phyloP scores from a whole-genome alignment of 2,113 vertebrate species.

The Ivindomyrus marchei region DNA sequence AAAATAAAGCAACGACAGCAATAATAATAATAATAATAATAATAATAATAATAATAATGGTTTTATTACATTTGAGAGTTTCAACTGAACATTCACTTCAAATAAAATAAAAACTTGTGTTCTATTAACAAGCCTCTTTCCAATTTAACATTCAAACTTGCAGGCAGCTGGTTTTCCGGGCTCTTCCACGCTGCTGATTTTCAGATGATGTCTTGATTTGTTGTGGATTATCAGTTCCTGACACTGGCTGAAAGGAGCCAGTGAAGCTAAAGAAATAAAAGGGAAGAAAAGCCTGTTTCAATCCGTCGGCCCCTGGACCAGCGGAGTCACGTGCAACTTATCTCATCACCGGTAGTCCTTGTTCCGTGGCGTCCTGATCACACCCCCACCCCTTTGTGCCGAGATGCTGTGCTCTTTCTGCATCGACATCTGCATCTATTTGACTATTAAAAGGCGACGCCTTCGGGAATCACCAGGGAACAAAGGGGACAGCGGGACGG shows the following conservation, averaged over 20 bases:
- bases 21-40: not conserved
- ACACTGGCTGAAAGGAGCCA: not conserved
- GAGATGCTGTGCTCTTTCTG: slow-evolving; percentile 21
- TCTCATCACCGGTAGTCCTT: not conserved
- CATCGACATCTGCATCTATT: slow-evolving; percentile 16
- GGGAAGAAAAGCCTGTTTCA: not conserved
- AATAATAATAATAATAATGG: not conserved
- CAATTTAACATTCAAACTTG: not conserved
- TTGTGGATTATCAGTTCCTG: not conserved
- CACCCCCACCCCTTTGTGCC: slow-evolving; percentile 30
- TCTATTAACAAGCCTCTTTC: not conserved
- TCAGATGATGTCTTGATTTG: not conserved
- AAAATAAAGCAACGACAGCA: not conserved
- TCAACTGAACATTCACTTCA: not conserved
- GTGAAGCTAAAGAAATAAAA: not conserved
- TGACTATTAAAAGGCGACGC: slow-evolving; percentile 15
- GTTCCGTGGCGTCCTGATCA: not conserved
- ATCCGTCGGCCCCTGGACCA: not conserved
- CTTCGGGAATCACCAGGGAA: slow-evolving; percentile 53
- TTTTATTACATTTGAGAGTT: not conserved
- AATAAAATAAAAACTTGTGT: not conserved
- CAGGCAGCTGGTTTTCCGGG: not conserved
- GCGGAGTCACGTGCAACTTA: slow-evolving; percentile 30
- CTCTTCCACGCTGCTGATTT: not conserved
- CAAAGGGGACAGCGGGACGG: slow-evolving; percentile 39